Evolutionary conservation across 2,888 invertebrate species (phyloP).

Genomic region (Epinotia ramella): DNA sequence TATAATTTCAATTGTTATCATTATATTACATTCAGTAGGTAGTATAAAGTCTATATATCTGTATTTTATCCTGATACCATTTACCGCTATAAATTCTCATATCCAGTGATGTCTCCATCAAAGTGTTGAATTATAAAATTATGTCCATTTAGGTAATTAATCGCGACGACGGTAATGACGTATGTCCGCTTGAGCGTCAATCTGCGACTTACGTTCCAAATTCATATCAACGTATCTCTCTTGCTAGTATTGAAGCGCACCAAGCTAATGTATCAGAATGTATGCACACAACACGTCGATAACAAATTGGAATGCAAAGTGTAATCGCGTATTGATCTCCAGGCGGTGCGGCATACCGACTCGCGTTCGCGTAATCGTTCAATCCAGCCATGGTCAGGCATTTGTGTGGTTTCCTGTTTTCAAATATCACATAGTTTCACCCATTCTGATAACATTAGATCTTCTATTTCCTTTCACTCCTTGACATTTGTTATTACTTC

Average conservation of each 20-base stretch:
- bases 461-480: background rate
- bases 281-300: too few relatives aligned
- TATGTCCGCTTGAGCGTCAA: slow-evolving; percentile 5
- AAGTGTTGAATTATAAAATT: slow-evolving; percentile 23
- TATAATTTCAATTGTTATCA: too few relatives aligned
- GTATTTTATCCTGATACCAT: background rate
- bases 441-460: background rate
- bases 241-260: too few relatives aligned
- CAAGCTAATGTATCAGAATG: too few relatives aligned
- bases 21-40: too few relatives aligned
- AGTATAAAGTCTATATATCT: too few relatives aligned
- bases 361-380: slow-evolving; percentile 26
- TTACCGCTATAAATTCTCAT: background rate
- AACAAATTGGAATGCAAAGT: too few relatives aligned
- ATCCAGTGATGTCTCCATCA: background rate
- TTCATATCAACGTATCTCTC: too few relatives aligned
- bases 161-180: slow-evolving; percentile 9
- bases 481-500: background rate
- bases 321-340: too few relatives aligned
- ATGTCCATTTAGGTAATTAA: slow-evolving; percentile 35
- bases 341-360: background rate
- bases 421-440: slow-evolving; percentile 24
- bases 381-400: slow-evolving; percentile 28
- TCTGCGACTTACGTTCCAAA: too few relatives aligned
- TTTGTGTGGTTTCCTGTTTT: slow-evolving; percentile 36